Conservation (phyloP, 2,113 vertebrate species). For the Dasyprocta punctata region DNA sequence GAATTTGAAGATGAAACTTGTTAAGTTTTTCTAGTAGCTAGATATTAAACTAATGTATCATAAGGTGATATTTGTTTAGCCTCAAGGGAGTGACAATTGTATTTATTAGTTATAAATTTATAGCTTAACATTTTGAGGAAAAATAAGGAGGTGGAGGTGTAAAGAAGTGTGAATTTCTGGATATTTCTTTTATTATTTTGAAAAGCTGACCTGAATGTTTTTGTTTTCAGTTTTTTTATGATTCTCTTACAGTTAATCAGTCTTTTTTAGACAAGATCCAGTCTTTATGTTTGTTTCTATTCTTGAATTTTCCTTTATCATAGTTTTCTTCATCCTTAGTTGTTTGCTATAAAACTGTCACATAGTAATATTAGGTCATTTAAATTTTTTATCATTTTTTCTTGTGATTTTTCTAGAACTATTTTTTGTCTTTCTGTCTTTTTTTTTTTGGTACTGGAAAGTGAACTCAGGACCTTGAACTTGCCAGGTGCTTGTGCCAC, state of each 20-base stretch:
- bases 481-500: too few species aligned
- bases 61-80: background rate
- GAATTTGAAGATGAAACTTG: background rate
- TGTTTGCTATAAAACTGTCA: background rate
- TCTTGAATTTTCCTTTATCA: background rate
- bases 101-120: background rate
- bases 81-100: background rate
- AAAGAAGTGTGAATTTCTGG: background rate
- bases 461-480: too few species aligned
- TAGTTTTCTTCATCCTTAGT: background rate
- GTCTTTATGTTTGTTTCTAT: background rate
- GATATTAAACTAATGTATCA: background rate
- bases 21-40: background rate
- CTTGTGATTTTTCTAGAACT: too few species aligned
- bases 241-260: background rate
- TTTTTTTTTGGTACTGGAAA: too few species aligned
- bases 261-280: background rate
- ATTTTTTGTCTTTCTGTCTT: too few species aligned
- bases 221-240: background rate
- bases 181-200: background rate
- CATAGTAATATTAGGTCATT: background rate
- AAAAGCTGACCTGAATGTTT: background rate
- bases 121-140: conserved; percentile 12
- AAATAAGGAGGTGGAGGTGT: background rate
- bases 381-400: background rate